These are phyloP conservation scores for Geothlypis trichas DNA, from an alignment of 2,113 vertebrate species.

Conservation along the genomic window DNA sequence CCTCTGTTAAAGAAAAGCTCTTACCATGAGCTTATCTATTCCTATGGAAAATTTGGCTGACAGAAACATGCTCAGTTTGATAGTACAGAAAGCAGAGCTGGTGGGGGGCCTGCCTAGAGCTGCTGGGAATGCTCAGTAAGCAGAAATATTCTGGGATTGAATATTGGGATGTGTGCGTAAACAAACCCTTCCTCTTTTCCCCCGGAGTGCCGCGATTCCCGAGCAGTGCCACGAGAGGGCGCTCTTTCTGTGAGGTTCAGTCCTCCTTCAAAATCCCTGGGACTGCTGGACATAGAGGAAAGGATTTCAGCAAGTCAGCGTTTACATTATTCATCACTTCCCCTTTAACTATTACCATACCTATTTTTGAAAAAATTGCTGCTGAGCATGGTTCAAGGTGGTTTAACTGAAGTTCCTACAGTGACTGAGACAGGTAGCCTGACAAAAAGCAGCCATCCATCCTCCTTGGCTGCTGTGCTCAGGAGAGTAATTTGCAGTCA, in stretches of 20 bases:
- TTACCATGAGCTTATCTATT: not conserved
- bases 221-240: not conserved
- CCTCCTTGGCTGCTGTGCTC: not conserved
- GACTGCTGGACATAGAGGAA: accelerated
- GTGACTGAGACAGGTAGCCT: not conserved
- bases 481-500: not conserved
- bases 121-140: not conserved
- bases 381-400: not conserved
- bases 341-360: not conserved
- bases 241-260: not conserved
- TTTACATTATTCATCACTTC: not conserved
- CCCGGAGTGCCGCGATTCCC: not conserved
- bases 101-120: not conserved
- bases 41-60: not conserved
- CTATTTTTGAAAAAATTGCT: not conserved
- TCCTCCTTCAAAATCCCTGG: not conserved
- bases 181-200: not conserved
- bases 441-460: not conserved
- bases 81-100: not conserved
- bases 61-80: not conserved
- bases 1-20: not conserved
- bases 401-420: not conserved
- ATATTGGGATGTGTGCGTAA: not conserved
- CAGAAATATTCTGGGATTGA: not conserved
- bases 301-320: not conserved